Conservation (phyloP, 2,888 invertebrate genomes). For the Leptinotarsa tumamoca region DNA sequence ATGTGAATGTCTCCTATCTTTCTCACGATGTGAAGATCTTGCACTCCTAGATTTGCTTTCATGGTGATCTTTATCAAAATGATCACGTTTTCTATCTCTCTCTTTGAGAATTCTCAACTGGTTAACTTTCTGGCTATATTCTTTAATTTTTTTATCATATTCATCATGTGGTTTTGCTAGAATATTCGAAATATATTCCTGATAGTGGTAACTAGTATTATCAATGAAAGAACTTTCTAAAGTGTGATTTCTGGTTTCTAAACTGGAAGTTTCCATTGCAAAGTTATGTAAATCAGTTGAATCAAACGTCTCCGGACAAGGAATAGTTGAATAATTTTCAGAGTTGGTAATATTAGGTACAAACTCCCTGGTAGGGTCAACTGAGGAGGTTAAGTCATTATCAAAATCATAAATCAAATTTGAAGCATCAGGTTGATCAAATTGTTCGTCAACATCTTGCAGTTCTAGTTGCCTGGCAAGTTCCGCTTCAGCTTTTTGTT, state of each 20-base stretch:
- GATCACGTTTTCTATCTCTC: conserved; percentile 11
- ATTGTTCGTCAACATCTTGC: conserved; percentile 35
- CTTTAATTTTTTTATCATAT: conserved; percentile 10
- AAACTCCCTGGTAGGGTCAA: background rate
- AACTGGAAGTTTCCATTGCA: background rate
- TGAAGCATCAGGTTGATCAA: conserved; percentile 30
- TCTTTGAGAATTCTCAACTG: conserved; percentile 1
- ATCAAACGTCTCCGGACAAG: background rate
- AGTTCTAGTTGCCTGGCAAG: conserved; percentile 19
- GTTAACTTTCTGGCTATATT: conserved; percentile 12
- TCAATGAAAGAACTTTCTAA: conserved; percentile 13
- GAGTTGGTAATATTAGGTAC: background rate
- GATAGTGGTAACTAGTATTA: conserved; percentile 1
- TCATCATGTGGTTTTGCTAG: background rate
- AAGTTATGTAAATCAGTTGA: background rate
- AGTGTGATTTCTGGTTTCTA: background rate
- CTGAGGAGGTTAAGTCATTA: conserved; percentile 10
- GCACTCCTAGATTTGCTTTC: background rate
- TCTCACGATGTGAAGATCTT: conserved; percentile 3
- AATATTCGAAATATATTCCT: conserved; percentile 10
- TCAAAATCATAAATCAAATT: conserved; percentile 37
- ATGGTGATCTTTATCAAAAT: background rate
- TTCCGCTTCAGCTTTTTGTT: conserved; percentile 28
- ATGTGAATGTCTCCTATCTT: conserved; percentile 23
- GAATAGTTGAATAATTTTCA: background rate